phyloP scores from a whole-genome alignment of 2,888 invertebrate species.

The Rhogogaster chlorosoma region DNA sequence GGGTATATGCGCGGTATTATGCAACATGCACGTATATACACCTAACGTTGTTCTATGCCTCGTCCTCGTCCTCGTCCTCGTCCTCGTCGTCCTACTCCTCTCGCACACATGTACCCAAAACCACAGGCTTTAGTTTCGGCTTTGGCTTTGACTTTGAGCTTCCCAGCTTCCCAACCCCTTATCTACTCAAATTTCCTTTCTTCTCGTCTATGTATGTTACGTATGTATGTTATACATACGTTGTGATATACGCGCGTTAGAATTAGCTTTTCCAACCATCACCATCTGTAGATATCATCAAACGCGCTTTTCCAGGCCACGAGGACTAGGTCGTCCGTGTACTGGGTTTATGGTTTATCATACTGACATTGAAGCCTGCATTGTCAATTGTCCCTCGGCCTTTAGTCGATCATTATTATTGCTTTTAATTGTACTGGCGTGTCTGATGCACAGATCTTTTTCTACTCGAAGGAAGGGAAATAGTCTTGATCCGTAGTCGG shows the following conservation, averaged over 20 bases:
- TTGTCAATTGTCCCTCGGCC: conserved; percentile 13
- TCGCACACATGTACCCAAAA: background rate
- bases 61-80: background rate
- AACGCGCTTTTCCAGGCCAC: conserved; percentile 65
- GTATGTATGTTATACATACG: background rate
- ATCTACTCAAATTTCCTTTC: background rate
- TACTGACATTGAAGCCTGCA: conserved; percentile 64
- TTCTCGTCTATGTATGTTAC: background rate
- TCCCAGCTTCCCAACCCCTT: background rate
- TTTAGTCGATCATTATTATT: background rate
- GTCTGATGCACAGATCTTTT: conserved; percentile 45
- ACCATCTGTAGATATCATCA: background rate
- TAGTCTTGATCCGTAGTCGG: background rate
- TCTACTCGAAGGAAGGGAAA: conserved; percentile 3
- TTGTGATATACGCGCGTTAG: background rate
- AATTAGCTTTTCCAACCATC: conserved; percentile 37
- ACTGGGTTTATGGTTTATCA: conserved; percentile 66
- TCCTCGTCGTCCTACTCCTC: background rate
- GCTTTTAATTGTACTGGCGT: conserved; percentile 7
- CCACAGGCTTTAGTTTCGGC: conserved; percentile 39
- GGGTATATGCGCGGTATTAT: background rate
- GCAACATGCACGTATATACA: background rate
- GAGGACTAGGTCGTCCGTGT: conserved; percentile 69
- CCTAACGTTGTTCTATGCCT: background rate
- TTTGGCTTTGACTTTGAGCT: conserved; percentile 48